Evolutionary conservation across 2,888 invertebrate species (phyloP).

Genomic region (Strigamia crassipes): DNA sequence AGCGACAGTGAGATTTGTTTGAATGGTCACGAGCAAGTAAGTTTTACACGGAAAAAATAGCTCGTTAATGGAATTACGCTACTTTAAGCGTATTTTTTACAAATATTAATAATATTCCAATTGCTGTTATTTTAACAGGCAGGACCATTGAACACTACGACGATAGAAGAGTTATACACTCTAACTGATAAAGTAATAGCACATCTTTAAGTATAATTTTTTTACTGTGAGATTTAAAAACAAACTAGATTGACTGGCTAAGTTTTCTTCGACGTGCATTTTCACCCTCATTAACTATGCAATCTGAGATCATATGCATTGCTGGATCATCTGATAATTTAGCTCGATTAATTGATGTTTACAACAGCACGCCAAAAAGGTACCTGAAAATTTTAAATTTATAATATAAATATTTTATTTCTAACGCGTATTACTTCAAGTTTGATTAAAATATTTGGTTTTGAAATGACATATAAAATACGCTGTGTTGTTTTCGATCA

Average conservation of each 20-base stretch:
- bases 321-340: neutral
- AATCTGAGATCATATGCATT: constrained; percentile 2
- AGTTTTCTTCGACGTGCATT: neutral
- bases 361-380: neutral
- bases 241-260: constrained; percentile 1
- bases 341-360: neutral
- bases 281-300: neutral
- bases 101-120: too few relatives aligned
- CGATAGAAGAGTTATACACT: neutral
- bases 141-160: neutral
- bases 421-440: too few relatives aligned
- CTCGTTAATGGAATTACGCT: too few relatives aligned
- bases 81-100: too few relatives aligned
- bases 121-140: neutral
- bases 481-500: too few relatives aligned
- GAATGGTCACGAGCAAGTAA: neutral
- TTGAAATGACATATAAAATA: too few relatives aligned
- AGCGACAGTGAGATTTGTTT: neutral
- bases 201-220: neutral
- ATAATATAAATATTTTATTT: too few relatives aligned
- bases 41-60: too few relatives aligned
- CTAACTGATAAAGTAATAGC: neutral
- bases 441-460: too few relatives aligned
- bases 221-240: neutral
- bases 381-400: neutral